phyloP scores from a whole-genome alignment of 1,140 invertebrate genomes.

The Chlorops oryzae region DNA sequence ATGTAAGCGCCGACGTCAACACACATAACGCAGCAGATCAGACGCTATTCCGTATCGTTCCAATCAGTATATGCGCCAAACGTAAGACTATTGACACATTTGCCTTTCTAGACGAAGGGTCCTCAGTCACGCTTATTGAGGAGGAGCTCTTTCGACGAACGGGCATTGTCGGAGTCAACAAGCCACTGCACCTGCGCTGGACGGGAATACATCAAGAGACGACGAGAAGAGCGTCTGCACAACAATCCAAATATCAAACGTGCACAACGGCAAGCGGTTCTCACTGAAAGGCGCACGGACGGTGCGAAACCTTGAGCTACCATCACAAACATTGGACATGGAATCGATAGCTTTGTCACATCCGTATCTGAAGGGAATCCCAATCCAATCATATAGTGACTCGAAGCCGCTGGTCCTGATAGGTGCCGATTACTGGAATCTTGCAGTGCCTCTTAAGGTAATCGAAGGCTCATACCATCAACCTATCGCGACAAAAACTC shows the following conservation, averaged over 20 bases:
- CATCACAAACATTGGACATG: no score
- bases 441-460: conserved; percentile 4
- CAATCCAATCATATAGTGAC: background rate
- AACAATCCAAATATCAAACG: background rate
- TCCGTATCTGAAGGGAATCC: background rate
- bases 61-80: no score
- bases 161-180: background rate
- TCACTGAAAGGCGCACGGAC: background rate
- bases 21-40: no score
- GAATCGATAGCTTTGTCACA: no score
- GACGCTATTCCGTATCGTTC: no score
- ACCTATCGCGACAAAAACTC: conserved; percentile 6
- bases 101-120: conserved; percentile 7
- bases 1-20: no score
- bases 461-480: background rate
- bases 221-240: background rate
- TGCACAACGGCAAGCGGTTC: background rate
- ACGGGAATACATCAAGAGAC: background rate
- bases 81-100: no score
- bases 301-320: no score
- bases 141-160: background rate
- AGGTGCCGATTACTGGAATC: conserved; percentile 6
- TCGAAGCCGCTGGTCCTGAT: background rate
- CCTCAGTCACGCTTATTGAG: conserved; percentile 1
- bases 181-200: background rate